Evolutionary conservation across 2,113 vertebrate species (phyloP), one percentile per base, ranked within the genome.

Genomic region (Ia io): DNA sequence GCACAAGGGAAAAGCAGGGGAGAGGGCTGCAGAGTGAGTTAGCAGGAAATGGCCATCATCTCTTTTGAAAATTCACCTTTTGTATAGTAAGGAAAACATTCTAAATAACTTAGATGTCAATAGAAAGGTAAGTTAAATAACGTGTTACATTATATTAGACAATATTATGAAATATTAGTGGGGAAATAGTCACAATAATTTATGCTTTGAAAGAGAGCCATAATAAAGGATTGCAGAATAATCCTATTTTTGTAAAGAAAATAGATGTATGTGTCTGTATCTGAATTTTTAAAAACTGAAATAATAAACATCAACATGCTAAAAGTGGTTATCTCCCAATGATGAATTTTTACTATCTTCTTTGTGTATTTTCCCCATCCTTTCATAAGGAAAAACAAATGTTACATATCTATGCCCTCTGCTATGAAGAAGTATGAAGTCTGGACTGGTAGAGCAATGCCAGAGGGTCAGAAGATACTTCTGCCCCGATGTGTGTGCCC

Each of bases 161-260:
- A 86, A 83, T 35, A 73, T 51, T 80, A 7, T 40, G 74, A 76
- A 89, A 84, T 53, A 70, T 2, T 32, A 49, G 17, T 17, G 61
- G 28, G 51, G 51, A 93, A 88, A 83, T 20, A 83, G 35, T 37
- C 35, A 53, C 47, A 71, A 13, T 80, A 56, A 80, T n/a, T 76
- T 76, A 40, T 76, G 20, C 70, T 84, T 88, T 88, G 51, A 71
- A 96, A 93, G 53, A 37, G 35, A 22, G 20, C 47, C 70, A 77
- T 35, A 56, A 65, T 47, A 69, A 84, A 20, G 13, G 40, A 32
- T 59, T 28, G 30, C 35, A 84, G n/a, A 69, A 59, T 56, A 73
- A 90, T 87, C 7, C 63, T 71, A n/a, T 74, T 87, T 93, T 67
- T 35, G 6, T 91, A 83, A 95, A 51, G 44, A 80, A 94, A 86